These are phyloP conservation scores for Andrena haemorrhoa DNA, from an alignment of 2,888 invertebrate genomes.

Conservation along the genomic window DNA sequence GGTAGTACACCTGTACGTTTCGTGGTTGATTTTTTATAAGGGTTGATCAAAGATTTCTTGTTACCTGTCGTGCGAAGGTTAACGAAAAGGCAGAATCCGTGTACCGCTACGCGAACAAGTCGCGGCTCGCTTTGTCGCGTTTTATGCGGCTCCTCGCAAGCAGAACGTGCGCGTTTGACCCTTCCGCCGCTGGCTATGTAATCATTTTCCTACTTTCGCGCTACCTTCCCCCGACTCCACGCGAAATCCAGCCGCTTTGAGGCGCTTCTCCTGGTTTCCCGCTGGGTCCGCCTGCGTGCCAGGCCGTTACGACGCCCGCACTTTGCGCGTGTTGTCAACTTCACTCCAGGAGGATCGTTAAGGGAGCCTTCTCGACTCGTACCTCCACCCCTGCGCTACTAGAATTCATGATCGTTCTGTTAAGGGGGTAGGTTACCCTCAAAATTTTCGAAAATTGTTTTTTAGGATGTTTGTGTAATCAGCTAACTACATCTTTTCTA, in stretches of 20 bases:
- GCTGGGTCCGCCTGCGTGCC: conserved; percentile 25
- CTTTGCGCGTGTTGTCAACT: conserved; percentile 51
- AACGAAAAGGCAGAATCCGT: conserved; percentile 20
- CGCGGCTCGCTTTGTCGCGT: conserved; percentile 53
- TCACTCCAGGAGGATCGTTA: conserved; percentile 42
- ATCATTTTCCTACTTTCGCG: conserved; percentile 50
- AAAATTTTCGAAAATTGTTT: no score
- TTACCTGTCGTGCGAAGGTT: conserved; percentile 46
- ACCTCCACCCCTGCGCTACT: neutral
- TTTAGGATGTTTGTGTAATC: no score
- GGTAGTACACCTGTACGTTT: neutral
- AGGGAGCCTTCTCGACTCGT: conserved; percentile 38
- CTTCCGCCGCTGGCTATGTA: conserved; percentile 50
- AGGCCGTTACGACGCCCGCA: conserved; percentile 46
- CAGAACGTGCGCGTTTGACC: conserved; percentile 58
- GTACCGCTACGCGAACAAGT: conserved; percentile 26
- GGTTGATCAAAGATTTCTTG: conserved; percentile 64
- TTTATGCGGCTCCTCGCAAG: conserved; percentile 34
- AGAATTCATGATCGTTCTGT: neutral
- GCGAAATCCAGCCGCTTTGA: conserved; percentile 38
- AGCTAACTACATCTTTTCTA: no score
- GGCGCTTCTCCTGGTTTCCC: conserved; percentile 59
- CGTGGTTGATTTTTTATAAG: conserved; percentile 4
- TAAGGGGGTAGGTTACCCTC: no score
- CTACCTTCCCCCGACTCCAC: conserved; percentile 12